These are phyloP conservation scores for Sycobia sp. DNA, from an alignment of 1,140 invertebrate species.

Conservation along the genomic window DNA sequence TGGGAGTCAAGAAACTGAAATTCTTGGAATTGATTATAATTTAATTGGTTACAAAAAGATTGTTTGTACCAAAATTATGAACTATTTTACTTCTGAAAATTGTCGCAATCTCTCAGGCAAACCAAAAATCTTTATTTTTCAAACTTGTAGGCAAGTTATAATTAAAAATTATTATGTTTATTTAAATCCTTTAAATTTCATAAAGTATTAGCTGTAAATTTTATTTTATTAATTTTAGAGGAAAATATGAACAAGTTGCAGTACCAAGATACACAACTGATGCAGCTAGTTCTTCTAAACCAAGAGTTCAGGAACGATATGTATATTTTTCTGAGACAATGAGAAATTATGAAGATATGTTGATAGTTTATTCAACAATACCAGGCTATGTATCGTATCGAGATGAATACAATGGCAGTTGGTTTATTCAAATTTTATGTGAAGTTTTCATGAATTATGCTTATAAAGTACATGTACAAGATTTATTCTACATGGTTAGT, in stretches of 20 bases:
- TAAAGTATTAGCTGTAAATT: background rate
- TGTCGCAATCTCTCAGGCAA: slow-evolving; percentile 68
- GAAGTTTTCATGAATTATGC: slow-evolving; percentile 75
- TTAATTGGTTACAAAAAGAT: slow-evolving; percentile 38
- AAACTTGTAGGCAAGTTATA: slow-evolving; percentile 69
- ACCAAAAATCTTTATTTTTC: slow-evolving; percentile 76
- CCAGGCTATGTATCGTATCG: slow-evolving; percentile 71
- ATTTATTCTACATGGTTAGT: slow-evolving; percentile 69
- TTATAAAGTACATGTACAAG: slow-evolving; percentile 66
- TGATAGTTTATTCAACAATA: slow-evolving; percentile 71
- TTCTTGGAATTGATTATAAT: slow-evolving; percentile 44
- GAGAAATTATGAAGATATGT: slow-evolving; percentile 67
- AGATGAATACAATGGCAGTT: slow-evolving; percentile 69
- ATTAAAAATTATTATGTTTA: background rate
- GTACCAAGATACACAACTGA: slow-evolving; percentile 29
- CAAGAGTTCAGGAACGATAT: slow-evolving; percentile 13
- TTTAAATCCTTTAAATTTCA: background rate
- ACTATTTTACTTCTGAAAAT: slow-evolving; percentile 67
- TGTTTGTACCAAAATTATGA: slow-evolving; percentile 58
- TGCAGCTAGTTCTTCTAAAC: slow-evolving; percentile 9
- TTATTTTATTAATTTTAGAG: slow-evolving; percentile 30
- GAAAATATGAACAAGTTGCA: slow-evolving; percentile 27
- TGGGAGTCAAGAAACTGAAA: slow-evolving; percentile 49
- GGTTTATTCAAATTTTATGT: slow-evolving; percentile 79
- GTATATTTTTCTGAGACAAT: slow-evolving; percentile 29